Conservation (phyloP, 2,888 invertebrate genomes). For the Ochropacha duplaris region DNA sequence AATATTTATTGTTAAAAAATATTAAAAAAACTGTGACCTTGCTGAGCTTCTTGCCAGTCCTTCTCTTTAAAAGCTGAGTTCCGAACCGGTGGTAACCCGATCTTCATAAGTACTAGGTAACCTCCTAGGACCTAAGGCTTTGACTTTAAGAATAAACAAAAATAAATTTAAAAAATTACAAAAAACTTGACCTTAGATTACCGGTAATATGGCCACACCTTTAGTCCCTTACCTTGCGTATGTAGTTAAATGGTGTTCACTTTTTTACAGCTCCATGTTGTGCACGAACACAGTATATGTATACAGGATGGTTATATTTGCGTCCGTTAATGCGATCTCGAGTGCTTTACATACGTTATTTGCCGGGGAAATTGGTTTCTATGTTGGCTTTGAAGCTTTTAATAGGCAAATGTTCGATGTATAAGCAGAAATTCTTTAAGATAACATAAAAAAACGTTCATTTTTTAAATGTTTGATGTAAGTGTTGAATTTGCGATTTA, state of each 20-base stretch:
- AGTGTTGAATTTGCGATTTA: too few relatives aligned
- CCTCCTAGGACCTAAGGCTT: too few relatives aligned
- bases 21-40: too few relatives aligned
- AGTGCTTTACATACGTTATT: conserved; percentile 38
- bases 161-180: too few relatives aligned
- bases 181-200: not conserved
- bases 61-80: too few relatives aligned
- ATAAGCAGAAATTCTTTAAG: not conserved
- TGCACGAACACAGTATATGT: conserved; percentile 15
- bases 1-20: too few relatives aligned
- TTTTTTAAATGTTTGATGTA: too few relatives aligned
- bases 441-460: too few relatives aligned
- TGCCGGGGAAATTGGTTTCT: conserved; percentile 44
- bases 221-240: conserved; percentile 27
- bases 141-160: too few relatives aligned
- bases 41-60: too few relatives aligned
- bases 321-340: conserved; percentile 43
- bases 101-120: too few relatives aligned
- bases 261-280: conserved; percentile 30
- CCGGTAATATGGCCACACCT: conserved; percentile 12
- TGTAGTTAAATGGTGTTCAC: conserved; percentile 31
- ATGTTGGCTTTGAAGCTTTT: conserved; percentile 28
- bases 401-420: conserved; percentile 1
- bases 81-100: too few relatives aligned
- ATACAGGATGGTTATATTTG: conserved; percentile 24